Evolutionary conservation across 2,797 vertebrate genomes (phyloP), one percentile per base, ranked within the genome.

Genomic region (Prunella strophiata): DNA sequence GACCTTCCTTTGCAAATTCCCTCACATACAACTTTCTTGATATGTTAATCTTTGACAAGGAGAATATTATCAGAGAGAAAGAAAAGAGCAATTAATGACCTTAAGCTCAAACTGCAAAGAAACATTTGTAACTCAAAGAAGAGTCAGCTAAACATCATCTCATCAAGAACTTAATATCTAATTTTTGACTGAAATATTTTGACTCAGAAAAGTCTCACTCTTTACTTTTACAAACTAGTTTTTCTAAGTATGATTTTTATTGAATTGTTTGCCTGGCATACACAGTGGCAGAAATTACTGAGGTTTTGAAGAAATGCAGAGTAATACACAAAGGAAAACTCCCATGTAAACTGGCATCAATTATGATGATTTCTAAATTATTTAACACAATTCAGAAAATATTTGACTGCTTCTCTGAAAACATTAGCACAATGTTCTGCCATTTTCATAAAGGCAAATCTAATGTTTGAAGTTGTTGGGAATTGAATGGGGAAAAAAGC

Each of bases 331-430:
- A 51, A 38, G 21, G 72, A 89, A 93, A 88, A 45, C 78, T 92
- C 8, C 7, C 8, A 17, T 74, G 14, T 67, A 93, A 87, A 32
- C 30, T 26, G 8, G 17, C 21, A 61, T 63, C 93, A 94, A 89
- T 85, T 75, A 63, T 77, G 63, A 71, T 87, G 26, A 36, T 30
- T 91, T 89, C 38, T 77, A 88, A 95, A 93, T 96, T 77, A 89
- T 52, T 34, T 89, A 76, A 74, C 57, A 50, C 50, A 13, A 71
- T 54, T 89, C 42, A 82, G 67, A 93, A 89, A 88, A 89, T 74
- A 82, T 79, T 85, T 71, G 19, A 72, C 30, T 82, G 25, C 9
- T 59, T 79, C 40, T 63, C 42, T 77, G 61, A 93, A 87, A 80
- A 76, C 7, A 51, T 51, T 79, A 76, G 13, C 26, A 67, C 13